Evolutionary conservation across 2,888 invertebrate genomes (phyloP).

Genomic region (Heliconius ethilla): DNA sequence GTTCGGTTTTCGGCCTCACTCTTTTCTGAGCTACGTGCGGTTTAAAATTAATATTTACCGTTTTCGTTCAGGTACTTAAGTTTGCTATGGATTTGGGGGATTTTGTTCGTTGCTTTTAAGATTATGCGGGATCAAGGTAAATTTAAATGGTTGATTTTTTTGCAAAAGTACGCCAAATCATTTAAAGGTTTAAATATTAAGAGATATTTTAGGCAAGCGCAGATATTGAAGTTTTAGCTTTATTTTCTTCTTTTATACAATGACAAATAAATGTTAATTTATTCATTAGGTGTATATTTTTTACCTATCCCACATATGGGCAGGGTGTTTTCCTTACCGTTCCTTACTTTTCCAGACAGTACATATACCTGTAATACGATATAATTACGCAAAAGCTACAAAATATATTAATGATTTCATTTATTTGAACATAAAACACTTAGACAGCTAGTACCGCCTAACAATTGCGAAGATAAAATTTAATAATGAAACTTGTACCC

Average conservation of each 20-base stretch:
- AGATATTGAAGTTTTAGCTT: neutral
- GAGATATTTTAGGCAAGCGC: neutral
- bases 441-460: neutral
- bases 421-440: neutral
- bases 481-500: constrained; percentile 11
- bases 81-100: constrained; percentile 41
- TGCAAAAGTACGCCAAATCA: constrained; percentile 6
- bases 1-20: constrained; percentile 6
- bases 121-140: constrained; percentile 34
- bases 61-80: constrained; percentile 39
- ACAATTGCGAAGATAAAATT: constrained; percentile 16
- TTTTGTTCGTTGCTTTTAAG: constrained; percentile 41
- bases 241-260: neutral
- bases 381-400: too few relatives aligned
- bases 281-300: neutral
- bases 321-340: neutral
- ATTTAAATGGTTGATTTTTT: constrained; percentile 29
- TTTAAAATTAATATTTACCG: constrained; percentile 50
- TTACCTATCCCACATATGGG: too few relatives aligned
- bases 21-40: constrained; percentile 41
- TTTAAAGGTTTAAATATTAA: constrained; percentile 9
- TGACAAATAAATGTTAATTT: neutral
- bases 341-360: too few relatives aligned
- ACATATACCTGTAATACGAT: too few relatives aligned
- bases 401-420: too few relatives aligned